These are phyloP conservation scores for Oenanthe oenanthe DNA, from an alignment of 2,113 vertebrate species.

Conservation along the genomic window DNA sequence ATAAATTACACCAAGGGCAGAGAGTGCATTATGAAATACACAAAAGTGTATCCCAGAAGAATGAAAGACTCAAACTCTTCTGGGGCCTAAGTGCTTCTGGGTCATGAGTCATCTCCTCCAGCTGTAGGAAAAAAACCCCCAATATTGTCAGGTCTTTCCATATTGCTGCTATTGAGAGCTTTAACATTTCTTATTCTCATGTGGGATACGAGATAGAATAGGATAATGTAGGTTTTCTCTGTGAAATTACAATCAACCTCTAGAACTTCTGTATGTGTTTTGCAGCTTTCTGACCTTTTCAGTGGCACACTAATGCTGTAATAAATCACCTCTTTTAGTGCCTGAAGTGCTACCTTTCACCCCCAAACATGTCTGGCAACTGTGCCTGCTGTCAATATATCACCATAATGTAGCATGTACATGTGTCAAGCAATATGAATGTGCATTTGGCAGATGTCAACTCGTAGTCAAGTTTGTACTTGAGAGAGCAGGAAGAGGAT, in stretches of 20 bases:
- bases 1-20: neutral
- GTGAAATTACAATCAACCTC: neutral
- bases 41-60: neutral
- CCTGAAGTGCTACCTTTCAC: slow-evolving; percentile 24
- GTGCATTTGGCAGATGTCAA: neutral
- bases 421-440: neutral
- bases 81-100: neutral
- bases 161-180: neutral
- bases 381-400: neutral
- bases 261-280: neutral
- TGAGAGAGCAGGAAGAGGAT: neutral
- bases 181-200: neutral
- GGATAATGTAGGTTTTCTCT: neutral
- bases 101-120: neutral
- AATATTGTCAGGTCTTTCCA: accelerated
- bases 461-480: neutral
- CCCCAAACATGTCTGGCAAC: neutral
- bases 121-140: neutral
- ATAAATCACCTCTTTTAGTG: slow-evolving; percentile 40
- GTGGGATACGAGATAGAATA: neutral
- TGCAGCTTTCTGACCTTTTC: slow-evolving; percentile 51
- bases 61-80: neutral
- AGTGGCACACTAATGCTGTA: neutral
- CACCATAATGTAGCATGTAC: neutral
- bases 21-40: neutral